phyloP scores from a whole-genome alignment of 1,140 invertebrate species.

The Drosophila ironensis region DNA sequence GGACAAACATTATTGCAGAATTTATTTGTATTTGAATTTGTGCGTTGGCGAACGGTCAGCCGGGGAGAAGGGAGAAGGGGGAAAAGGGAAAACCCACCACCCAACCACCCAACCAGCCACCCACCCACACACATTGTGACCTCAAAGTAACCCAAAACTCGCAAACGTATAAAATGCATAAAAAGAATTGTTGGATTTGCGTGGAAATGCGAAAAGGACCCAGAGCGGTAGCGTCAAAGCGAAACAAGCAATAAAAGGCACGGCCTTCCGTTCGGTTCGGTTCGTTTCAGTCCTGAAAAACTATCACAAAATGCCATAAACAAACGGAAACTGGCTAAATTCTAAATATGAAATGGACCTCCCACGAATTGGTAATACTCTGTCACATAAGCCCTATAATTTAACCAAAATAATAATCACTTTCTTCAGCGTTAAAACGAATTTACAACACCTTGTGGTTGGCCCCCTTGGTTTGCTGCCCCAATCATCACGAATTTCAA shows the following conservation, averaged over 20 bases:
- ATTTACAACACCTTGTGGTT: too few relatives aligned
- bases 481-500: constrained; percentile 12
- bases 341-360: neutral
- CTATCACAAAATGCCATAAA: constrained; percentile 52
- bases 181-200: constrained; percentile 34
- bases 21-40: constrained; percentile 59
- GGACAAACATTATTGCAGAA: constrained; percentile 71
- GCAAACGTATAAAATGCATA: constrained; percentile 62
- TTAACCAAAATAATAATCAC: too few relatives aligned
- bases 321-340: constrained; percentile 29
- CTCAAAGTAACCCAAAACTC: constrained; percentile 68
- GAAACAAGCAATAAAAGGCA: constrained; percentile 66
- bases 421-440: too few relatives aligned
- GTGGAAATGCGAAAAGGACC: constrained; percentile 27
- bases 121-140: constrained; percentile 45
- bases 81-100: neutral
- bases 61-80: neutral
- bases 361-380: constrained; percentile 27
- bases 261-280: constrained; percentile 50
- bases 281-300: constrained; percentile 62
- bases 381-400: neutral
- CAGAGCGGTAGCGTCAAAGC: constrained; percentile 30
- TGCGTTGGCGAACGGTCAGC: constrained; percentile 7
- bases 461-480: neutral
- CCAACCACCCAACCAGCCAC: neutral